Evolutionary conservation across 2,888 invertebrate genomes (phyloP).

Genomic region (Beris chalybata): DNA sequence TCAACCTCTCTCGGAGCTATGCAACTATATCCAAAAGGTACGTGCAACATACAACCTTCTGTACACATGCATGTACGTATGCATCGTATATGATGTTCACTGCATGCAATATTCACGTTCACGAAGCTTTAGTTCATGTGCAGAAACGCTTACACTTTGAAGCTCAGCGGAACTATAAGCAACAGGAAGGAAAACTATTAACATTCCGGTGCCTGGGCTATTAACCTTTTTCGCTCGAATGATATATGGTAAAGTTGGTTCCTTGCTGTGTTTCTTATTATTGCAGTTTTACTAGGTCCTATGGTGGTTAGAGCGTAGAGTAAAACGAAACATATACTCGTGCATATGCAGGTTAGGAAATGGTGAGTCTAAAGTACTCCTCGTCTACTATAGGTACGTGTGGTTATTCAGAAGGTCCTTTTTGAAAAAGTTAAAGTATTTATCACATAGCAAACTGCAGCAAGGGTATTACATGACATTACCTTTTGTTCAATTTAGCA

Average conservation of each 20-base stretch:
- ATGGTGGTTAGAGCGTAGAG: no score
- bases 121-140: constrained; percentile 14
- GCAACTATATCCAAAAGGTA: constrained; percentile 16
- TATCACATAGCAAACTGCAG: no score
- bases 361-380: no score
- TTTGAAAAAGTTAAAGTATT: no score
- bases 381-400: no score
- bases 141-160: constrained; percentile 24
- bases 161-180: constrained; percentile 39
- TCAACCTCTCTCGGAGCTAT: constrained; percentile 27
- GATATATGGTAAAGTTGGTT: constrained; percentile 35
- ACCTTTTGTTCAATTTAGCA: no score
- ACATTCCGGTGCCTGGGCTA: constrained; percentile 45
- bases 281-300: no score
- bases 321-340: no score
- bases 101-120: constrained; percentile 6
- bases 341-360: no score
- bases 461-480: no score
- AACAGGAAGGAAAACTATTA: constrained; percentile 46
- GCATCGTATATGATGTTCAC: not conserved
- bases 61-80: constrained; percentile 16
- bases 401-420: no score
- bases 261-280: constrained; percentile 20
- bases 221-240: constrained; percentile 43
- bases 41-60: not conserved